Base-by-base conservation (phyloP, 2,888 invertebrate species). In the Pseudeuparius sepicola region DNA sequence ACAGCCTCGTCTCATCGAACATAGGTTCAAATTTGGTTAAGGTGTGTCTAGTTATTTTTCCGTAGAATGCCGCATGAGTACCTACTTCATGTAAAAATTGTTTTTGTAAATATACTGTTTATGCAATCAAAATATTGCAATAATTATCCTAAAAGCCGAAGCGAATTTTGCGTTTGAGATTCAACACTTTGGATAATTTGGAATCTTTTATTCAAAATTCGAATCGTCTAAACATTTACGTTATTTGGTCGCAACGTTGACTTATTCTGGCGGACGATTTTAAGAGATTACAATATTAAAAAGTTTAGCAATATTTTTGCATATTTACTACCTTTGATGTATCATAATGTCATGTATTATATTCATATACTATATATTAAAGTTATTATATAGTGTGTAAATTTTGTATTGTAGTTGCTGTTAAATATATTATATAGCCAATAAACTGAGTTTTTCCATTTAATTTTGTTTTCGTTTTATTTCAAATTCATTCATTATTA, bases 381-480 rank as follows among this genome's bases (percentile, higher is more conserved):
- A 73, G 71, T 73, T 71, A 71, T 61, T 61, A 61, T 57, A 68
- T 70, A 68, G 71, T 70, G 68, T 76, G 75, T 76, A 76, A 70
- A 76, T 76, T 76, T 75, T 76, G 75, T 76, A 76, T 73, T 70
- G 75, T 76, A 75, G 71, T 75, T 75, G 60, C 62, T 75, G 75
- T 75, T 73, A 70, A 73, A 74, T 73, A 75, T 73, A 74, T 73
- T 71, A 71, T 71, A 74, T 73, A 71, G 72, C 72, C 71, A 72
- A 73, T 71, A 70, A 72, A 71, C 67, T 67, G 70, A 71, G 71
- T 73, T 73, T 70, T 68, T 68, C 70, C 68, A 68, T 66, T 66
- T 57, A 41, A 43, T 32, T 25, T 37, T 29, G 12, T 23, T 26
- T 23, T 20, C 6, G 7, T 7, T 6, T 20, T 20, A 20, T n/a